Conservation (phyloP, 2,797 vertebrate species). For the Vultur gryphus region DNA sequence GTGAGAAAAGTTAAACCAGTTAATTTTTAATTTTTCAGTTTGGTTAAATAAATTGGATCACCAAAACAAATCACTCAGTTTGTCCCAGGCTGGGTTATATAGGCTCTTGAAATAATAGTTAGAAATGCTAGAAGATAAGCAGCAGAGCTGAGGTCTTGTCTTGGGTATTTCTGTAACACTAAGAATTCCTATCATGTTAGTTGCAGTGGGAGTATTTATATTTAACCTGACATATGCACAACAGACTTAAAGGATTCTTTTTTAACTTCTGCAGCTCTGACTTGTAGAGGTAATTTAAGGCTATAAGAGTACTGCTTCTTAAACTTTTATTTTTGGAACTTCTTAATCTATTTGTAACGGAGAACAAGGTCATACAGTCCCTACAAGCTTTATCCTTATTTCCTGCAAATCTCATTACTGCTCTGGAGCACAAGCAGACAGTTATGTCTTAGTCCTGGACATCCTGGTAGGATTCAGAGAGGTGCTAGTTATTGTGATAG, state of each 20-base stretch:
- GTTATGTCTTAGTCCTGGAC: background rate
- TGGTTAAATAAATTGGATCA: background rate
- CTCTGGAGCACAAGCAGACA: background rate
- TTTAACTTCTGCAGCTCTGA: background rate
- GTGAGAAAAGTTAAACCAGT: background rate
- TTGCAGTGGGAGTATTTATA: background rate
- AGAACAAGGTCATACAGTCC: conserved; percentile 51
- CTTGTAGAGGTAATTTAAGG: background rate
- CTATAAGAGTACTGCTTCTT: conserved; percentile 22
- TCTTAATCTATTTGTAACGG: conserved; percentile 56
- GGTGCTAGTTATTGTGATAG: background rate
- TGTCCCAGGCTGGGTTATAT: background rate
- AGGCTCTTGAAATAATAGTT: background rate
- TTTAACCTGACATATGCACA: conserved; percentile 3
- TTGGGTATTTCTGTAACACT: background rate
- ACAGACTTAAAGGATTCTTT: background rate
- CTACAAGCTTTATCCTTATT: conserved; percentile 58
- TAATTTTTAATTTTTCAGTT: background rate
- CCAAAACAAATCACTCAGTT: background rate
- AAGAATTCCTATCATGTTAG: background rate
- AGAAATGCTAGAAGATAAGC: background rate
- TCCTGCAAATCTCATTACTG: conserved; percentile 53
- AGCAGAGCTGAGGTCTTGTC: background rate
- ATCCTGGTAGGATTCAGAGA: background rate
- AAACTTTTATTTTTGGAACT: conserved; percentile 71